Base-by-base conservation (phyloP, 2,113 vertebrate species). In the Psittacula cyanocephala region DNA sequence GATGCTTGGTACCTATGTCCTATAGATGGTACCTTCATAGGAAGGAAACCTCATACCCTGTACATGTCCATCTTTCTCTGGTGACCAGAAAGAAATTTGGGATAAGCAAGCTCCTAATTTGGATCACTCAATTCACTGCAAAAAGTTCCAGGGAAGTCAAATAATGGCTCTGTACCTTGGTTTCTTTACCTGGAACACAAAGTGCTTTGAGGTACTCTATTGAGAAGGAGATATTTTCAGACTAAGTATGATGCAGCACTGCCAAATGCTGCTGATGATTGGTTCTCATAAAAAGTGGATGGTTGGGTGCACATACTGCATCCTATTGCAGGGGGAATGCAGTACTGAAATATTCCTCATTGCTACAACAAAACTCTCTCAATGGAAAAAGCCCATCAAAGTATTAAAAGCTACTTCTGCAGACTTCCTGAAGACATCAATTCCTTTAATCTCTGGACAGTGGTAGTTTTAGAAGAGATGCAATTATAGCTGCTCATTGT, bases 301-400 rank as follows among this genome's bases (percentile, higher is more conserved):
- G 52, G 57, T 11, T 86, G 86, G 70, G 72, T 91, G 80, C 44
- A 84, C 77, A 86, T 84, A 78, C 92, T 93, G 88, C 92, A 92
- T 86, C 57, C 41, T 84, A 76, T 69, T 95, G 92, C 93, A 96
- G 91, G 29, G 88, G 81, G 87, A 96, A 92, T 91, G 91, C 77
- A 49, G 88, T 55, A 50, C 74, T 81, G 53, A 91, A 97, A 85
- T 63, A 43, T 18, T 62, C 43, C 52, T 69, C 37, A 27, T 25
- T 75, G 62, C 74, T 86, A 37, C 55, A 90, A 89, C 63, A 96
- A 80, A 55, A 75, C 37, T 83, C 28, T 81, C 68, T 86, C 59
- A 65, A n/a, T 69, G 43, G 50, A 91, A 71, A 92, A 75, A 85
- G 49, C 71, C 83, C 25, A 86, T 24, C 57, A 33, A 79, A 65